Base-by-base conservation (phyloP, 92 coral and sea anemone species). In the Paramuricea clavata region DNA sequence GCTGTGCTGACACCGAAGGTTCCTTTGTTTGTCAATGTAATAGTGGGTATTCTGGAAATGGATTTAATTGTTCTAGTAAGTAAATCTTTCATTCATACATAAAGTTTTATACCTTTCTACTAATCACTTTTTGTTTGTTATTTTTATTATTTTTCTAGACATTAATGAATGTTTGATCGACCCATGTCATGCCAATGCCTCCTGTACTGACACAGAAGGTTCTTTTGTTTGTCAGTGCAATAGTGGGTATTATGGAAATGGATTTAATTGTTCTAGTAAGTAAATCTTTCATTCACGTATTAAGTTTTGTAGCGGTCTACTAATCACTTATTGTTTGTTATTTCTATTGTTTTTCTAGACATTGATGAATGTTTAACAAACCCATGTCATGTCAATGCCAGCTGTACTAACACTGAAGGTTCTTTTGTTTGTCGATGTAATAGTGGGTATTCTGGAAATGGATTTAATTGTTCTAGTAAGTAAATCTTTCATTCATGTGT, bases 41-140 rank as follows among this genome's bases (percentile, higher is more conserved):
- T 2, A 17, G 32, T 30, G 83, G 83, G 13, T 78, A 15, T 33
- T 19, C 49, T 78, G 83, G 83, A 56, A 59, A 60, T 57, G 83
- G 83, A 21, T 25, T 6, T 22, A 15, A 10, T 31, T 78, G 83
- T 39, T 56, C n/a, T n/a, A n/a, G n/a, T n/a, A 49, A 60, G 83
- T 78, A 71, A 71, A 31, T 6, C n/a, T 9, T 22, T 3, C 12
- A 22, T 21, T 21, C 4, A 2, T 62, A 31, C 0, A 6, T 11
- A 1, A 4, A 3, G 7, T 62, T 2, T 27, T 62, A 25, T 22
- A n/a, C 27, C 16, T 22, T 21, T 19, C 13, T 8, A 1, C 21
- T 43, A 43, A 44, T 42, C 0, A 12, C n/a, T 39, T 39, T 4
- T 39, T 39, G n/a, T 39, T 10, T 39, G 44, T 4, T 39, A 10